phyloP scores from a whole-genome alignment of 2,113 vertebrate species.

The Castor canadensis region DNA sequence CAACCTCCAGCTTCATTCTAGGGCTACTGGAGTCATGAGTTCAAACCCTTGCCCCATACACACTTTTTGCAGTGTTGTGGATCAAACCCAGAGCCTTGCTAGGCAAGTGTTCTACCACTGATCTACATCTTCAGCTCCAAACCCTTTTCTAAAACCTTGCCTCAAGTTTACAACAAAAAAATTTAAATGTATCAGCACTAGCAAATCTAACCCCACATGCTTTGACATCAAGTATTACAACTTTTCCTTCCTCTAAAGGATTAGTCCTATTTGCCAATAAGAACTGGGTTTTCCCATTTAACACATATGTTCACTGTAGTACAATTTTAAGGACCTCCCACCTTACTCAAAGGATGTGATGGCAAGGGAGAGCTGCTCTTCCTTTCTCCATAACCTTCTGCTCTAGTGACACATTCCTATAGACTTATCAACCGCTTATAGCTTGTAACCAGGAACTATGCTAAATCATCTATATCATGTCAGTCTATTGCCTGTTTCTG shows the following conservation, averaged over 20 bases:
- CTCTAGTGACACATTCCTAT: constrained; percentile 46
- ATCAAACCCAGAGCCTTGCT: neutral
- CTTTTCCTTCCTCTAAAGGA: constrained; percentile 28
- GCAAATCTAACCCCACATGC: neutral
- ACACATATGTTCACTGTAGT: neutral
- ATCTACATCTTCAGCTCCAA: neutral
- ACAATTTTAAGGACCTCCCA: neutral
- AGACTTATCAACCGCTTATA: constrained; percentile 41
- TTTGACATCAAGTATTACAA: constrained; percentile 41
- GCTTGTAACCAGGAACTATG: constrained; percentile 1
- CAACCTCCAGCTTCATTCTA: constrained; percentile 47
- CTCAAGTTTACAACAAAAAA: neutral
- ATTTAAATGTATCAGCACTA: neutral
- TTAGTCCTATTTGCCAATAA: neutral
- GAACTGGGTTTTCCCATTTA: neutral
- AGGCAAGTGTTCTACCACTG: neutral
- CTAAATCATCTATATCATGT: neutral
- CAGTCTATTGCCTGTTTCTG: neutral
- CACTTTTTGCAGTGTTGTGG: no score
- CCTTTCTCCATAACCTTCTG: neutral
- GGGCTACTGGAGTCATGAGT: neutral
- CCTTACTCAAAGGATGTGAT: neutral
- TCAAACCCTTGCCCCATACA: neutral
- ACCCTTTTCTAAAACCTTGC: neutral
- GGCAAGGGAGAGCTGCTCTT: constrained; percentile 12